phyloP scores from a whole-genome alignment of 2,888 invertebrate genomes.

The Agonopterix arenella region DNA sequence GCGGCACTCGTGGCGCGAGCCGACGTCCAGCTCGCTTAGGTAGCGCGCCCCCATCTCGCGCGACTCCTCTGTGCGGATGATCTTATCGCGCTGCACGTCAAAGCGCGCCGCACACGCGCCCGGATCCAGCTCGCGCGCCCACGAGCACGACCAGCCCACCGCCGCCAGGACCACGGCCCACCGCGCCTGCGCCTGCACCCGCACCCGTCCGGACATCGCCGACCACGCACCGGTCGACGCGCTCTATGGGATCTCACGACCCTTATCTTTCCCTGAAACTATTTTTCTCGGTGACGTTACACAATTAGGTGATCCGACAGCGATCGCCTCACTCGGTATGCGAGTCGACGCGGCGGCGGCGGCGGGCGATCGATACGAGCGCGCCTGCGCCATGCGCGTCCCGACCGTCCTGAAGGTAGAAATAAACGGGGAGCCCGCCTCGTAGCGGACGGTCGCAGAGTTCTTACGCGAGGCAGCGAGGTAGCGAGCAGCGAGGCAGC shows the following conservation, averaged over 20 bases:
- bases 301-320: neutral
- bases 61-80: constrained; percentile 93
- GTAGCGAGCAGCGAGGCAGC: neutral
- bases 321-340: neutral
- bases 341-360: neutral
- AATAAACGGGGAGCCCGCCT: too few species aligned
- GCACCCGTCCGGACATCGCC: neutral
- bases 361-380: constrained; percentile 28
- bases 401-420: neutral
- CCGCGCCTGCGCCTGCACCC: neutral
- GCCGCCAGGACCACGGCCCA: constrained; percentile 1
- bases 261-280: neutral
- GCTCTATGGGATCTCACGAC: too few species aligned
- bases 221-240: neutral
- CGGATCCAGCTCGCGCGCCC: constrained; percentile 75
- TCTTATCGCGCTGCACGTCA: constrained; percentile 91
- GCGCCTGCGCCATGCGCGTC: constrained; percentile 35
- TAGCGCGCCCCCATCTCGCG: constrained; percentile 92
- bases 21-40: constrained; percentile 89
- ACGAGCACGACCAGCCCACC: constrained; percentile 16
- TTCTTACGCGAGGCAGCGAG: too few species aligned
- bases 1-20: constrained; percentile 88
- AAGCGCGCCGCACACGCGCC: constrained; percentile 85
- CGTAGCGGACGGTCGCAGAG: too few species aligned
- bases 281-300: neutral